Percentiles rank a stretch among this genome's conserved stretches.
Conservation (phyloP, 2,888 invertebrate genomes). For the Elgonia sp. region DNA sequence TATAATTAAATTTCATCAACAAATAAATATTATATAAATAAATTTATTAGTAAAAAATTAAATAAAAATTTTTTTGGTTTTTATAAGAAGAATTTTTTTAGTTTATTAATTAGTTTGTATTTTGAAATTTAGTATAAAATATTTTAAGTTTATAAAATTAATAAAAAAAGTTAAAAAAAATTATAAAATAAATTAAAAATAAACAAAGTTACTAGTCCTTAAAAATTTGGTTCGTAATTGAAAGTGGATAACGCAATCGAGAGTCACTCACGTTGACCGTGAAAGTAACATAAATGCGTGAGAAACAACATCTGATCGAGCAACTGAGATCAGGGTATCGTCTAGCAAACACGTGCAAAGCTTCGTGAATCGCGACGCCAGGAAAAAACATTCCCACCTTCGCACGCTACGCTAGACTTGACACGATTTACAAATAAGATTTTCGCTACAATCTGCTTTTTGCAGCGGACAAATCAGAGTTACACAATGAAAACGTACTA, state of each 20-base stretch:
- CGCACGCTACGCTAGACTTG: conserved; percentile 33
- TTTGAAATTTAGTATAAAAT: neutral
- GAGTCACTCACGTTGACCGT: conserved; percentile 68
- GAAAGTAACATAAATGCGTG: conserved; percentile 73
- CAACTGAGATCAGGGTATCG: conserved; percentile 54
- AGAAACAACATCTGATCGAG: conserved; percentile 78
- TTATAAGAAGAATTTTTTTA: too few relatives aligned
- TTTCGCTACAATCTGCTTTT: conserved; percentile 26
- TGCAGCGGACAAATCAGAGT: neutral
- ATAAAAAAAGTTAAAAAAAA: neutral
- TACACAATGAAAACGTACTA: too few relatives aligned
- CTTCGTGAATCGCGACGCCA: conserved; percentile 71
- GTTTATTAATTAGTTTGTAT: too few relatives aligned
- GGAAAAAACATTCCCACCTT: conserved; percentile 55
- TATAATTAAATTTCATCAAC: too few relatives aligned
- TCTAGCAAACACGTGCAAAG: conserved; percentile 79
- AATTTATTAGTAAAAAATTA: too few relatives aligned
- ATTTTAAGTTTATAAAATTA: neutral
- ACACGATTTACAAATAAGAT: conserved; percentile 48
- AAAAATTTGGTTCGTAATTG: conserved; percentile 15
- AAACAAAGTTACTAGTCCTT: neutral
- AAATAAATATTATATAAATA: too few relatives aligned
- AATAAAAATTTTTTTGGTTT: too few relatives aligned
- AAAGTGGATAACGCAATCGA: conserved; percentile 21
- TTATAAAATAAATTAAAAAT: neutral